Percentiles rank a stretch among this genome's conserved stretches.
phyloP scores from a whole-genome alignment of 2,888 invertebrate genomes.

The Lordiphosa andalusiaca region DNA sequence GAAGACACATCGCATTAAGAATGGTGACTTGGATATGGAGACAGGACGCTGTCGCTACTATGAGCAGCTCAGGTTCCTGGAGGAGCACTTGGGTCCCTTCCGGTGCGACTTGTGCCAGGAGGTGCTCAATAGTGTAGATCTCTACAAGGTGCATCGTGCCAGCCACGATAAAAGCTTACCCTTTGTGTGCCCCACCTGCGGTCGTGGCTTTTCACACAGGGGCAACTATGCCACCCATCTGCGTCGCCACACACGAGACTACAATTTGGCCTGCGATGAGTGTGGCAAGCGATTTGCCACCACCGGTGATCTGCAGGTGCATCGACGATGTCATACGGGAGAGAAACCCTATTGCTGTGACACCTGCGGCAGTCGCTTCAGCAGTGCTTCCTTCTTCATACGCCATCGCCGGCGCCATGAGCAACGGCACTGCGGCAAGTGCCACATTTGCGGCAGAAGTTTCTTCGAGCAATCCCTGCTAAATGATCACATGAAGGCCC shows the following conservation, averaged over 20 bases:
- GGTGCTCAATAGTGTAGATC: constrained; percentile 30
- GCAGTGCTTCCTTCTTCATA: constrained; percentile 28
- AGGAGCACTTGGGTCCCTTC: constrained; percentile 33
- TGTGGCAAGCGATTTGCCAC: constrained; percentile 37
- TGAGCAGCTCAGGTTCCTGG: constrained; percentile 29
- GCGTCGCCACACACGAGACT: constrained; percentile 35
- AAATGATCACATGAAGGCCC: constrained; percentile 37
- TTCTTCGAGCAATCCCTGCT: constrained; percentile 30
- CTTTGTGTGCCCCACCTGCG: constrained; percentile 32
- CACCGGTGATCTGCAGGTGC: constrained; percentile 29
- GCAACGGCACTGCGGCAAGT: constrained; percentile 28
- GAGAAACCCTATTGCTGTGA: constrained; percentile 46
- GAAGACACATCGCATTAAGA: constrained; percentile 25
- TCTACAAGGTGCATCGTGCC: constrained; percentile 32
- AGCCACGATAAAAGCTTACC: constrained; percentile 29
- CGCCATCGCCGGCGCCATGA: constrained; percentile 34
- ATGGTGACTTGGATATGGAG: not conserved
- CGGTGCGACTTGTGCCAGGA: constrained; percentile 24
- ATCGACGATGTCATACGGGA: constrained; percentile 36
- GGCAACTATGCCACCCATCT: constrained; percentile 33
- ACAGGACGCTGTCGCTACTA: constrained; percentile 11
- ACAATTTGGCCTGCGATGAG: constrained; percentile 27
- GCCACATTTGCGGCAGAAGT: constrained; percentile 33
- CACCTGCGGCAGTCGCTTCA: constrained; percentile 36
- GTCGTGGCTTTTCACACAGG: constrained; percentile 32